phyloP scores from a whole-genome alignment of 2,888 invertebrate species.

The Dicroscelio sp. region DNA sequence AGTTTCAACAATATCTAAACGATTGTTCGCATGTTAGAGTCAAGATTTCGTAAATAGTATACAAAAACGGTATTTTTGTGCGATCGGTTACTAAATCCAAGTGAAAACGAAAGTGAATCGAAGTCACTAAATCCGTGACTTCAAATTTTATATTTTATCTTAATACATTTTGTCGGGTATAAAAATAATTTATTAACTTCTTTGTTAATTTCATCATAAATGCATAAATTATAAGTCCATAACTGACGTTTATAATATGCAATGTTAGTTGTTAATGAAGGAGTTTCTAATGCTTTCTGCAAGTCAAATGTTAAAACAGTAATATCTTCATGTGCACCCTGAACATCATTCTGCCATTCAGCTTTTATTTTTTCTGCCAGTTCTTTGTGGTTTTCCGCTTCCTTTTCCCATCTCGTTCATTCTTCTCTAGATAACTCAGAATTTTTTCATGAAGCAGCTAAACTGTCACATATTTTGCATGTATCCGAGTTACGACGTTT shows the following conservation, averaged over 20 bases:
- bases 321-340: not conserved
- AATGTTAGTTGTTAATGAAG: slow-evolving; percentile 19
- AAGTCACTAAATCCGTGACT: no score
- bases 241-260: slow-evolving; percentile 52
- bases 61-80: no score
- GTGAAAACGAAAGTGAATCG: no score
- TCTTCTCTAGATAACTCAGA: not conserved
- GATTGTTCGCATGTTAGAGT: no score
- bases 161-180: no score
- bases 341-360: slow-evolving; percentile 12
- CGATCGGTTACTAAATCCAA: no score
- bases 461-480: slow-evolving; percentile 54
- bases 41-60: no score
- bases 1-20: no score
- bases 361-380: not conserved
- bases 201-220: slow-evolving; percentile 41
- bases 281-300: slow-evolving; percentile 49
- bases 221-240: slow-evolving; percentile 56
- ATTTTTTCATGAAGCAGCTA: slow-evolving; percentile 1
- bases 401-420: not conserved
- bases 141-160: not conserved
- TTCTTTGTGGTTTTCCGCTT: not conserved
- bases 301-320: slow-evolving; percentile 47
- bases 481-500: slow-evolving; percentile 63
- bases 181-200: slow-evolving; percentile 23